Evolutionary conservation across 2,888 invertebrate genomes (phyloP), one percentile per base, ranked within the genome.

Genomic region (Drosophila fungiperda): DNA sequence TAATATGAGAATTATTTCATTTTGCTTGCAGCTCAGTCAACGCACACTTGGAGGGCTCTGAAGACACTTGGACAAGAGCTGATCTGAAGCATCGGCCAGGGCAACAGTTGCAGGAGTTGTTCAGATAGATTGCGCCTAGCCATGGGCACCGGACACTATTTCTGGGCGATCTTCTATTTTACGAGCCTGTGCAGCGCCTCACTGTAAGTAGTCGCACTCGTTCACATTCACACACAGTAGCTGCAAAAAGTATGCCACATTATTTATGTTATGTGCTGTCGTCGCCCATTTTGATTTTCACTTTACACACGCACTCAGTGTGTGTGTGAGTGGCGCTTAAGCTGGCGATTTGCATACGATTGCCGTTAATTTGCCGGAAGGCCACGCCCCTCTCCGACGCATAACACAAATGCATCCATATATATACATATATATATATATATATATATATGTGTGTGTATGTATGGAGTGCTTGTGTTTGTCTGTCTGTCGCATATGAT

Each of bases 131-230:
- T 65, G 67, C 52, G 69, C 62, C 68, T 82, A 75, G 92, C 90
- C 89, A 93, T 93, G 93, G 93, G 92, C 89, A 92, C 92, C 87
- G 92, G 93, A 80, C 93, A 93, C 81, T 93, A 91, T 76, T 92
- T 93, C 89, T 93, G 93, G 93, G 93, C 92, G 85, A 91, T 93
- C 82, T 92, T 93, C 77, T 93, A 93, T 84, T 93, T 93, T 92
- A 92, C 93, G 87, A 93, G 93, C 83, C 90, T 93, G 81, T 93
- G 93, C 91, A 93, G 93, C 85, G 93, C 93, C 74, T 93, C 93
- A 80, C 87, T 93, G 93, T 93, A 92, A 93, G 93, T 93, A 92
- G 70, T 60, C 23, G 26, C 38, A 53, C 35, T 33, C 54, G 55
- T 33, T 53, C 59, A 60, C 49, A 58, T 17, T 29, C 29, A 36